Evolutionary conservation across 1,140 invertebrate species (phyloP), one percentile per base, ranked within the genome.

Genomic region (Parasteatoda tepidariorum): DNA sequence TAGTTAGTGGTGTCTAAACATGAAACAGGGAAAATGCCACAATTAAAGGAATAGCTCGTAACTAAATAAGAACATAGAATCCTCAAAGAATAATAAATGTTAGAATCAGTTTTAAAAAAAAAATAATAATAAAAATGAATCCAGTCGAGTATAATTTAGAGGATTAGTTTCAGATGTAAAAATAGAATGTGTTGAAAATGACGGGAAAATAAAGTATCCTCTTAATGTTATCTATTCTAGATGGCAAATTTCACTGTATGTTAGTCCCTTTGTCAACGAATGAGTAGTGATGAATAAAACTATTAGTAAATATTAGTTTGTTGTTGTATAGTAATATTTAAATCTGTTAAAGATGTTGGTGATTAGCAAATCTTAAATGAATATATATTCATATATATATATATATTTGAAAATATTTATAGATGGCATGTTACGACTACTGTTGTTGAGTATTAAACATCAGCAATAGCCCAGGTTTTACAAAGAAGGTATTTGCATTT

Each of bases 311-410:
- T 34, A 79, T 68, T 79, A 79, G 76, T 64, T 79, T 79, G 76
- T 79, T 79, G 64, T 55, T 79, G 76, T 79, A 79, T 79, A 79
- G 76, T 66, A 79, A 79, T 79, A 48, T 79, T 79, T 79, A 79
- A 79, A 67, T 79, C 64, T 79, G 76, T 79, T 79, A 79, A 48
- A 48, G 11, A 79, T 79, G 64, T 79, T 79, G 76, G 62, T 67
- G 48, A 38, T 79, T 79, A 79, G 62, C 34, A 68, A 79, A 55
- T n/a, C 64, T 67, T 57, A n/a, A 67, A 68, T 41, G 31, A 33
- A 48, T 66, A 66, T 66, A 78, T 66, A 78, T 48, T 13, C 18
- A 48, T 48, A 48, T 48, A 13, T 48, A 48, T 48, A 48, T 48
- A 48, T 18, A 48, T 78, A 62, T 79, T 57, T 68, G n/a, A 68